Conservation (phyloP, 2,113 vertebrate genomes). For the Leucosticte australis region DNA sequence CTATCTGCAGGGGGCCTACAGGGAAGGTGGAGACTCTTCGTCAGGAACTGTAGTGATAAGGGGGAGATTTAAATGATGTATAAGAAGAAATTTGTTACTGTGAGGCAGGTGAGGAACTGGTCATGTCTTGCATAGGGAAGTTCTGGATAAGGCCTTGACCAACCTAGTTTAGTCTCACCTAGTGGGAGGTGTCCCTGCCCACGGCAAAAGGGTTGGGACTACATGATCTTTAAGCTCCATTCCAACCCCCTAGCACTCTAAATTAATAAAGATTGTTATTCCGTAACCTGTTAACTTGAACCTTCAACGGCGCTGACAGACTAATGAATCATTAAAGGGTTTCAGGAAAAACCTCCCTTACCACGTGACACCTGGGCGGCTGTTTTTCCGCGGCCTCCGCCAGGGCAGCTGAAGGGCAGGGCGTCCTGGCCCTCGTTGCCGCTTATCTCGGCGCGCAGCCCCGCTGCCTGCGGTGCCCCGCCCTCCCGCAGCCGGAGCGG, state of each 20-base stretch:
- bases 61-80: background rate
- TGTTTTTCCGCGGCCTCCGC: background rate
- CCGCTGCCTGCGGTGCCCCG: background rate
- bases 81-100: background rate
- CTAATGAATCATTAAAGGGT: background rate
- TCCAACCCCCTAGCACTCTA: background rate
- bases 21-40: background rate
- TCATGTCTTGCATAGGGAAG: background rate
- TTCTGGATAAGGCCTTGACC: background rate
- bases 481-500: background rate
- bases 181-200: background rate
- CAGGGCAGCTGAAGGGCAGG: background rate
- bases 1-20: background rate
- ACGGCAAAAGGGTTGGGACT: background rate
- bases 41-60: background rate
- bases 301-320: background rate
- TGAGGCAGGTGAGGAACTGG: too few relatives aligned
- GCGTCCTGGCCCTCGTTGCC: accelerated
- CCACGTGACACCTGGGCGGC: background rate
- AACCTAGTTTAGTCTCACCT: too few relatives aligned
- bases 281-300: background rate
- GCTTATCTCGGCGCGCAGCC: background rate
- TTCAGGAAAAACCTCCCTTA: too few relatives aligned
- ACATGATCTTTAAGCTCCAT: background rate
- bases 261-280: background rate